Evolutionary conservation across 2,797 vertebrate genomes (phyloP), one percentile per base, ranked within the genome.

Genomic region (Mormyrus proboscirostris): DNA sequence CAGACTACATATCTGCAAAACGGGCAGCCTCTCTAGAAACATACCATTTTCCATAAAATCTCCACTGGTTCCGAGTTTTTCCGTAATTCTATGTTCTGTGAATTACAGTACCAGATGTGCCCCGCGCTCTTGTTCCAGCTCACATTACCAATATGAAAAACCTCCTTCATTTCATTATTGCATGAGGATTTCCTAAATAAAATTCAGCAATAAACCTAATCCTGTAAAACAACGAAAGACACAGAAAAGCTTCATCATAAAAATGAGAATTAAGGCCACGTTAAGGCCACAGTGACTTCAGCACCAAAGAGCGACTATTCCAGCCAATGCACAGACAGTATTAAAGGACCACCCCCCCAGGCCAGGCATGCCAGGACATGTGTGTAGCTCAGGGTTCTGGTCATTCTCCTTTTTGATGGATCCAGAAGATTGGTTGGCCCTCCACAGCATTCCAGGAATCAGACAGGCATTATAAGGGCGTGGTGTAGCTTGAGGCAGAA

Each of bases 121-220:
- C 73, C 73, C 7, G 73, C 0, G 2, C 73, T 44, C 73, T 41
- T 44, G 5, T 19, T 19, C 73, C 14, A 79, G 73, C 73, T 44
- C 38, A 79, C 33, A 79, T 79, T 79, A 79, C 38, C 38, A 19
- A n/a, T 44, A 79, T 79, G 73, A 79, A 79, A 79, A 79, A 44
- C 38, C 73, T 79, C 73, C 38, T 79, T 79, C 73, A 79, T 79
- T 79, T 79, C 73, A 79, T 79, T 79, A 79, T 5, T 79, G 73
- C 14, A 44, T n/a, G 73, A 79, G 38, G 73, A 79, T 79, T 44
- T 79, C 41, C 73, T 41, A 79, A 79, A 79, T 79, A 79, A 79
- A 79, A 79, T 79, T 79, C 41, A 44, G 73, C 73, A 41, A 79
- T 16, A 79, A 79, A 79, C 73, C 16, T 38, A 44, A 79, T 79